Evolutionary conservation across 2,888 invertebrate genomes (phyloP).

Genomic region (Drosophila quinaria): DNA sequence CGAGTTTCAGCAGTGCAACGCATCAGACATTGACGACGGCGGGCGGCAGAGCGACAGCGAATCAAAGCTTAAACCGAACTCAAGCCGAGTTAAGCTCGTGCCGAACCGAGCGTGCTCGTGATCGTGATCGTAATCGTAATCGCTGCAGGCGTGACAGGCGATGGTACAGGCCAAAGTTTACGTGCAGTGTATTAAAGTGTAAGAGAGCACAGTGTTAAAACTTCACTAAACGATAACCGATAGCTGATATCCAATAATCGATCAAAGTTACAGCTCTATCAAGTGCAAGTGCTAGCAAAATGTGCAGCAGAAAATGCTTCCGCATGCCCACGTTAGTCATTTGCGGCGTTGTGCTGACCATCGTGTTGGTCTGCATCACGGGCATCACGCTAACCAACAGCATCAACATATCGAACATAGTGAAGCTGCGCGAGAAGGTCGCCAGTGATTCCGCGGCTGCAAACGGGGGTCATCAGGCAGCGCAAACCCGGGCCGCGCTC

Average conservation of each 20-base stretch:
- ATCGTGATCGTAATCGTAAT: conserved; percentile 19
- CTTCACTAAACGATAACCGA: not conserved
- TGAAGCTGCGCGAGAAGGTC: conserved; percentile 84
- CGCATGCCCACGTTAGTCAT: conserved; percentile 85
- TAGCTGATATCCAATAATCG: conserved; percentile 15
- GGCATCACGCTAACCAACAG: conserved; percentile 86
- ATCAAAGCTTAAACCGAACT: conserved; percentile 17
- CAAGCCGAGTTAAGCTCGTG: conserved; percentile 11
- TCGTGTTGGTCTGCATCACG: conserved; percentile 87
- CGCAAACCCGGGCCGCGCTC: conserved; percentile 83
- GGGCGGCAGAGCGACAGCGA: conserved; percentile 48
- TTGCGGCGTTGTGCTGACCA: conserved; percentile 86
- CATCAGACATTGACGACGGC: conserved; percentile 58
- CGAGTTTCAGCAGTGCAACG: conserved; percentile 64
- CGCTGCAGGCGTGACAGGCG: conserved; percentile 9
- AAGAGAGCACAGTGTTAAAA: not conserved
- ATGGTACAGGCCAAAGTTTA: conserved; percentile 32
- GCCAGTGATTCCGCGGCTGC: conserved; percentile 85
- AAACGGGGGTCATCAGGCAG: conserved; percentile 83
- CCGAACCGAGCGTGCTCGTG: not conserved
- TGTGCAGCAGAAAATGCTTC: conserved; percentile 85
- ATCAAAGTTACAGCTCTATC: conserved; percentile 1
- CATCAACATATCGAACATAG: conserved; percentile 85
- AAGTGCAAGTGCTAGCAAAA: conserved; percentile 54
- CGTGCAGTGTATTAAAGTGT: not conserved